Evolutionary conservation across 2,888 invertebrate species (phyloP), one percentile per base, ranked within the genome.

Genomic region (Notodonta ziczac): DNA sequence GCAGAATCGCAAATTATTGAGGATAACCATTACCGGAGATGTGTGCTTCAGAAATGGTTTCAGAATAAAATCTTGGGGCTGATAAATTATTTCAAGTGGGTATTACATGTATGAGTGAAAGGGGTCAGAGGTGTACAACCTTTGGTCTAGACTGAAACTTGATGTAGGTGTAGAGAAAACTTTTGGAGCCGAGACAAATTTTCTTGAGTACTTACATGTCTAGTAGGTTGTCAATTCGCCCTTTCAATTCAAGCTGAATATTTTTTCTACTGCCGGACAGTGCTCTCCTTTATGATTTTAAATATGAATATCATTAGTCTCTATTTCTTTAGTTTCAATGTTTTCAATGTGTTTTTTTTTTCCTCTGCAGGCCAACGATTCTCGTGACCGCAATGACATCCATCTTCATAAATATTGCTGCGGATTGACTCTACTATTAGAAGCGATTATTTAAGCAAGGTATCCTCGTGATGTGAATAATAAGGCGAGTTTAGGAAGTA

Each of bases 1-100:
- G 16, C 16, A 50, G 50, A 50, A 50, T 50, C 16, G 16, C 46
- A 50, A 24, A 50, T 50, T 50, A 50, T 46, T 46, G 46, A 46
- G 13, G 46, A 46, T 46, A n/a, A 10, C 5, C 44, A 46, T 46
- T 46, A 5, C 10, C 24, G 24, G 24, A 24, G 46, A 46, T 46
- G 10, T 46, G 46, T 46, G 46, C 46, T 46, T 46, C 46, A 46
- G 13, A n/a, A n/a, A n/a, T 46, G 46, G 46, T 46, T 46, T 13
- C 46, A 4, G 46, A 46, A 10, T 46, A 46, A 42, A 9, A 46
- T 13, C 0, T 46, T 46, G n/a, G 46, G n/a, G 46, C 13, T 46
- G 46, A 10, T 46, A 46, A n/a, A n/a, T 46, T 46, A n/a, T 46
- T 46, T 46, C 13, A 46, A 46, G 46, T 46, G n/a, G 46, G 13